Evolutionary conservation across 2,797 vertebrate genomes (phyloP).

Genomic region (Epinephelus awoara): DNA sequence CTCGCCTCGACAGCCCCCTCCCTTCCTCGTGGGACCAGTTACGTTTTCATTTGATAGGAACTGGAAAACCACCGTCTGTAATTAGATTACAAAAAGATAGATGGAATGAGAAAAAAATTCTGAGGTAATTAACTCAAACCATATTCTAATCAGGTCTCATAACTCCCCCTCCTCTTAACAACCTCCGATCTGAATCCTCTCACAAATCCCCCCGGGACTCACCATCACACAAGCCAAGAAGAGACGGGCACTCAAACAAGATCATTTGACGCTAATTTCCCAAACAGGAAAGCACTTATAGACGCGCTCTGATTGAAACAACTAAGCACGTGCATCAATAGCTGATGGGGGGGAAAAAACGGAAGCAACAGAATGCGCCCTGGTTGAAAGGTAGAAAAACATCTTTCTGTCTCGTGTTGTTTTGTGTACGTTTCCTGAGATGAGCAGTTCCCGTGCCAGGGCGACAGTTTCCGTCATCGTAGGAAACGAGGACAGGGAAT

Average conservation of each 20-base stretch:
- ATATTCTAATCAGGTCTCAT: conserved; percentile 84
- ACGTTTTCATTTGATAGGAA: conserved; percentile 79
- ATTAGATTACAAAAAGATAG: conserved; percentile 82
- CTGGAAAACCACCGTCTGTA: conserved; percentile 82
- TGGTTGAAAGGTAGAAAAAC: conserved; percentile 42
- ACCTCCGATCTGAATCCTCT: conserved; percentile 75
- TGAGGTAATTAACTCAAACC: conserved; percentile 82
- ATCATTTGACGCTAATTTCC: conserved; percentile 83
- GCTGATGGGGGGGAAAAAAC: conserved; percentile 42
- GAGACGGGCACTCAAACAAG: conserved; percentile 75
- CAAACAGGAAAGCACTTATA: conserved; percentile 83
- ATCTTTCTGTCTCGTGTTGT: conserved; percentile 39
- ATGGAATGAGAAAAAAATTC: conserved; percentile 60
- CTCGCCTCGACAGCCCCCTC: background rate
- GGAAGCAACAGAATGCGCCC: conserved; percentile 31
- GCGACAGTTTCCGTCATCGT: conserved; percentile 62
- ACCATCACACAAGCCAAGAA: conserved; percentile 63
- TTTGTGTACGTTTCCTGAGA: conserved; percentile 58
- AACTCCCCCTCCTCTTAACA: conserved; percentile 59
- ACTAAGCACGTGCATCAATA: conserved; percentile 62
- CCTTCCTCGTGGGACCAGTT: conserved; percentile 71
- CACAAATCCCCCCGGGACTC: conserved; percentile 67
- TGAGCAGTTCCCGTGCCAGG: conserved; percentile 50
- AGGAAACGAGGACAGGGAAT: conserved; percentile 71
- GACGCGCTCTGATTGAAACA: conserved; percentile 71